Conservation (phyloP, 1,140 invertebrate genomes). For the Octopus sinensis region DNA sequence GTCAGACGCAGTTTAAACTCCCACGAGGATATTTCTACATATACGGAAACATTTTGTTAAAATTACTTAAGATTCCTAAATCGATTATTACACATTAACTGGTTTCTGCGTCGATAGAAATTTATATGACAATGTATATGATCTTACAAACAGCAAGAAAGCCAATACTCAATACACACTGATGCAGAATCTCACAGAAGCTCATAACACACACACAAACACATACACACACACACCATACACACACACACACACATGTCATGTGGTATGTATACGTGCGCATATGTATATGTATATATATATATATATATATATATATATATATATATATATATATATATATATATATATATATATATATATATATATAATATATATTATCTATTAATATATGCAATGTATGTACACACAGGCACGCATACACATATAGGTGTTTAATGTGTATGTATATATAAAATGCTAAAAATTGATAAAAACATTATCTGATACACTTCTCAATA, state of each 20-base stretch:
- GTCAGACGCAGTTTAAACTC: not conserved
- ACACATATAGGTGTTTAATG: not conserved
- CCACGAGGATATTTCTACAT: not conserved
- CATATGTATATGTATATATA: not conserved
- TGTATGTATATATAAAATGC: not conserved
- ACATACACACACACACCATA: not conserved
- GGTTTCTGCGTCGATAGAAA: not conserved
- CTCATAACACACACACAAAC: not conserved
- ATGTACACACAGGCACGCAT: not conserved
- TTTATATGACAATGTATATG: not conserved
- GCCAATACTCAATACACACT: not conserved
- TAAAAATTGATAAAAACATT: not conserved
- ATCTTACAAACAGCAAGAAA: not conserved
- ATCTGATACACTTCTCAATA: not conserved
- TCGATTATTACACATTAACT: not conserved
- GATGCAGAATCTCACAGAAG: not conserved
- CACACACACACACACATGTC: not conserved
- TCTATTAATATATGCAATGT: not conserved
- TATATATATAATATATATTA: not conserved
- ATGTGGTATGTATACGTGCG: not conserved
- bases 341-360: constrained; percentile 5
- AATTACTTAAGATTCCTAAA: not conserved
- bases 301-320: not conserved
- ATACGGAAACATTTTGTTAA: not conserved
- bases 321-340: not conserved